Conservation (phyloP, 2,888 invertebrate species). For the Caenorhabditis panamensis region DNA sequence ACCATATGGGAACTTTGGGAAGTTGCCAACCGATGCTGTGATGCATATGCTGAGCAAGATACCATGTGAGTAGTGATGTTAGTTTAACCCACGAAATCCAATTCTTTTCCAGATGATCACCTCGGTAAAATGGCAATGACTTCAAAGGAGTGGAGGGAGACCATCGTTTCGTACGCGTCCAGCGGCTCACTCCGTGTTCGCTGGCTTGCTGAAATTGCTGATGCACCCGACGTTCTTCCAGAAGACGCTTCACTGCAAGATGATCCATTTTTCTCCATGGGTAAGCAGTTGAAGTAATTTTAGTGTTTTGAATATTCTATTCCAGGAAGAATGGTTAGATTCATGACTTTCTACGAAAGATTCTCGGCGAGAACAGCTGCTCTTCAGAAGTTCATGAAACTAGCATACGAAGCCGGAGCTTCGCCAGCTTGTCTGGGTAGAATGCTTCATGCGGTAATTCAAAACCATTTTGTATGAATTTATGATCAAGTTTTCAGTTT, state of each 20-base stretch:
- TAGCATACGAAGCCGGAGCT: constrained; percentile 19
- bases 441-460: constrained; percentile 37
- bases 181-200: constrained; percentile 30
- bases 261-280: constrained; percentile 41
- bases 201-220: constrained; percentile 20
- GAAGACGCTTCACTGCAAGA: not conserved
- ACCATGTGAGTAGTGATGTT: constrained; percentile 25
- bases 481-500: constrained; percentile 41
- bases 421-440: constrained; percentile 21
- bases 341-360: constrained; percentile 12
- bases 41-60: constrained; percentile 15
- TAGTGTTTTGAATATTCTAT: not conserved
- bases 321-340: constrained; percentile 23
- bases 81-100: not conserved
- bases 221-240: not conserved
- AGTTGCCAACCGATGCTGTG: constrained; percentile 24
- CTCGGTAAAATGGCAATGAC: constrained; percentile 37
- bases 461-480: not conserved
- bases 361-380: constrained; percentile 3
- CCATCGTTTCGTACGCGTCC: not conserved
- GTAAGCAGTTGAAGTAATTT: constrained; percentile 3
- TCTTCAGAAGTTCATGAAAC: constrained; percentile 8
- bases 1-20: constrained; percentile 44
- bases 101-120: constrained; percentile 25
- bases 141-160: constrained; percentile 40